Base-by-base conservation (phyloP, 2,113 vertebrate genomes). In the Bolborhynchus lineola region DNA sequence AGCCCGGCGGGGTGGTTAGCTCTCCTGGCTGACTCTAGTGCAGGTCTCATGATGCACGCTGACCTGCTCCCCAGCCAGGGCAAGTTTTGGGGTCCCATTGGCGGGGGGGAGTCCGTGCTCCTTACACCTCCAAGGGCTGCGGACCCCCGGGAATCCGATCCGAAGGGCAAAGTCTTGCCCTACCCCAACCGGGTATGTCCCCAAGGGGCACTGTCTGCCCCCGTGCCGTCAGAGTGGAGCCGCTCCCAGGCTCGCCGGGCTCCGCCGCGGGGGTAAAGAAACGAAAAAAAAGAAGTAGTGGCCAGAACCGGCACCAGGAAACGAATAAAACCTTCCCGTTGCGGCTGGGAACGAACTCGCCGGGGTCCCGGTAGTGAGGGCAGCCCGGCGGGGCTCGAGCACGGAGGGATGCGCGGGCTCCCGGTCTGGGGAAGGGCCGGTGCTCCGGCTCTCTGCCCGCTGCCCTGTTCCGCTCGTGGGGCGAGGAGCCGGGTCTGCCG, bases 311-410 rank as follows among this genome's bases (percentile, higher is more conserved):
- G 8, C 55, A 31, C 87, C 15, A 3, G 16, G 21, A 84, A 97
- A 96, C 96, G 95, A 95, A 96, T 91, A 83, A n/a, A 4, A 9
- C 7, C 2, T 5, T 1, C 28, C 9, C 11, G 13, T 16, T 35
- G 33, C 0, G 3, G 39, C n/a, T 71, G 55, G 64, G 42, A 95
- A 94, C 96, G 92, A 97, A 91, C 3, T 13, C 11, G 11, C 13
- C 6, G 3, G 3, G 16, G 6, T 68, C 2, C 16, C 7, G 15
- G 15, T 13, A 24, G 28, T 16, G 9, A 7, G 7, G 3, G 0
- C 26, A 5, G 8, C 20, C 64, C 23, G 19, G 15, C 9, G 55
- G 39, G 59, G 20, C 28, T 44, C 35, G 13, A 20, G 16, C 13
- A 31, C 3, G 10, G 37, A 29, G 8, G 31, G 60, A 15, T 76